Conservation (phyloP, 2,113 vertebrate species). For the Eptatretus burgeri region DNA sequence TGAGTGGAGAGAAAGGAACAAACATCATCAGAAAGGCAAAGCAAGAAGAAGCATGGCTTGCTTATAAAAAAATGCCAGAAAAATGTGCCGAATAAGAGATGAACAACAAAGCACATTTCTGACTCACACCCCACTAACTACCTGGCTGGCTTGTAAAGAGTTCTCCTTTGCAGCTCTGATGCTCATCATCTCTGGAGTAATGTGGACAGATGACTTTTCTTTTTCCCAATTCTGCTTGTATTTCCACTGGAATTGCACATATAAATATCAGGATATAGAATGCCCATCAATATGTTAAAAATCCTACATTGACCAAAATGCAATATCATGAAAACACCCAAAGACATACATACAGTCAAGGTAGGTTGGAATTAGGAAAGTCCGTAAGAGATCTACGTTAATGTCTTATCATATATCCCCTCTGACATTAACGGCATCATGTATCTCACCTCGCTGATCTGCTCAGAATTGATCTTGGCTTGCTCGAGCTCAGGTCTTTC, state of each 20-base stretch:
- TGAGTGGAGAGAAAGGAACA: neutral
- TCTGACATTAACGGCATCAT: no score
- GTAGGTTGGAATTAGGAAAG: no score
- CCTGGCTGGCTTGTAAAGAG: constrained; percentile 28
- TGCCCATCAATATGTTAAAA: no score
- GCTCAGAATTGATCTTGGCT: constrained; percentile 46
- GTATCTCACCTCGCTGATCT: constrained; percentile 31
- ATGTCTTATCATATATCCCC: no score
- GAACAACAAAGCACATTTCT: neutral
- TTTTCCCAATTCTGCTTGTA: constrained; percentile 34
- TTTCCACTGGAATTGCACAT: constrained; percentile 15
- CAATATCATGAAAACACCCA: no score
- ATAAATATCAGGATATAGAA: no score
- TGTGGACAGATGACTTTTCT: constrained; percentile 28
- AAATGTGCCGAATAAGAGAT: neutral
- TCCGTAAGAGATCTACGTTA: no score
- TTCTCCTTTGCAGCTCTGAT: constrained; percentile 28
- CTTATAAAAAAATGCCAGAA: neutral
- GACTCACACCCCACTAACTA: constrained; percentile 15
- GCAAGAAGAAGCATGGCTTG: neutral
- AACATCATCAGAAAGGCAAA: neutral
- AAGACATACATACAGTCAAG: no score
- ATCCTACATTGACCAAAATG: no score
- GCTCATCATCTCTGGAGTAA: constrained; percentile 35
- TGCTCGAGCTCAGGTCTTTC: constrained; percentile 57